A percentile compares a stretch with the other conserved stretches of the same genome.
These are phyloP conservation scores for Spisula subtruncata DNA, from an alignment of 2,888 invertebrate genomes.

Conservation along the genomic window DNA sequence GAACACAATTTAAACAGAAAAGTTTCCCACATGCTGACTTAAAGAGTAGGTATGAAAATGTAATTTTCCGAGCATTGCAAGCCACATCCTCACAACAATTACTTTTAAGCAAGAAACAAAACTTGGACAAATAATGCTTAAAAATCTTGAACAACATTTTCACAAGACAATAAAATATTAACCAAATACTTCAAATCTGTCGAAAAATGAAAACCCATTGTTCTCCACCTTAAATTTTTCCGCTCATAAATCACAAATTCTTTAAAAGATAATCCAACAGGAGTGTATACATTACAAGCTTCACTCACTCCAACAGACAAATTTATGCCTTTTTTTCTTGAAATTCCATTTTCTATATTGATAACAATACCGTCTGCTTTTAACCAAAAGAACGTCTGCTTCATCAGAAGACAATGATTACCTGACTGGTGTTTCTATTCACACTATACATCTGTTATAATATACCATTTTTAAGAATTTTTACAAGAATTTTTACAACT, in stretches of 20 bases:
- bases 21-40: too few species aligned
- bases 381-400: background rate
- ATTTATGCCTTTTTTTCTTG: conserved; percentile 18
- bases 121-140: too few species aligned
- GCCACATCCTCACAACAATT: too few species aligned
- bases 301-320: background rate
- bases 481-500: background rate
- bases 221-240: background rate
- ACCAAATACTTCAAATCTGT: background rate
- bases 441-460: background rate
- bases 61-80: too few species aligned
- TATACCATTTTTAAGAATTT: background rate
- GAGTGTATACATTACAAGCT: background rate
- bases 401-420: background rate
- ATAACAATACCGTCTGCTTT: conserved; percentile 1
- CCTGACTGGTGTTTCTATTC: background rate
- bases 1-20: too few species aligned
- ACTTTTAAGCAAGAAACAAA: too few species aligned
- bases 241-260: conserved; percentile 3
- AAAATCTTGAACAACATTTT: too few species aligned
- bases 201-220: background rate
- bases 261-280: background rate
- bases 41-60: too few species aligned
- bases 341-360: conserved; percentile 18
- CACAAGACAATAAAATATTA: background rate